Conservation (phyloP, 2,888 invertebrate genomes). For the Clusia tigrina region DNA sequence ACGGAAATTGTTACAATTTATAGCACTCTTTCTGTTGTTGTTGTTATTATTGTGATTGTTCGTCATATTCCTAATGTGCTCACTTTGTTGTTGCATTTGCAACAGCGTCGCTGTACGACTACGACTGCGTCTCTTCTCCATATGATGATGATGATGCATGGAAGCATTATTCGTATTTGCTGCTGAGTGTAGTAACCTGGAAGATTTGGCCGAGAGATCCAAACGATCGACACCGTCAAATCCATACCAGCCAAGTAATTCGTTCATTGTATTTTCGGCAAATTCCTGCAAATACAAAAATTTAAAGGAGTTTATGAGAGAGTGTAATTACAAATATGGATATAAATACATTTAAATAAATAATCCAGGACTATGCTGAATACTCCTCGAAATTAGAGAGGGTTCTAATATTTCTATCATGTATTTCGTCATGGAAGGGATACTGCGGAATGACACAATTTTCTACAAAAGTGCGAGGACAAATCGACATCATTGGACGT, state of each 20-base stretch:
- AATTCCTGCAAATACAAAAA: conserved; percentile 74
- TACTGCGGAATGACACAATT: too few species aligned
- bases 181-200: conserved; percentile 54
- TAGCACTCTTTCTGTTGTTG: conserved; percentile 32
- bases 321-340: background rate
- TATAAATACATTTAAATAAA: too few species aligned
- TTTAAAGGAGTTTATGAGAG: conserved; percentile 14
- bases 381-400: background rate
- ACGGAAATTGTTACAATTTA: conserved; percentile 40
- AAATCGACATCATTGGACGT: too few species aligned
- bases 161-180: conserved; percentile 48
- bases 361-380: too few species aligned
- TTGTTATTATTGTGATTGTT: conserved; percentile 36
- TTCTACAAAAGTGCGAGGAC: too few species aligned
- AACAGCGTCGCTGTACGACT: conserved; percentile 41
- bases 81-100: conserved; percentile 35
- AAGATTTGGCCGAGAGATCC: conserved; percentile 60
- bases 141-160: conserved; percentile 43
- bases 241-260: conserved; percentile 90
- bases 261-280: conserved; percentile 92
- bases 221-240: conserved; percentile 77
- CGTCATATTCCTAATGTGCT: conserved; percentile 29
- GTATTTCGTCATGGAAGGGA: too few species aligned
- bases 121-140: conserved; percentile 48
- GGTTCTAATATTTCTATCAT: too few species aligned